Evolutionary conservation across 2,888 invertebrate genomes (phyloP), one percentile per base, ranked within the genome.

Genomic region (Amaurobius ferox): DNA sequence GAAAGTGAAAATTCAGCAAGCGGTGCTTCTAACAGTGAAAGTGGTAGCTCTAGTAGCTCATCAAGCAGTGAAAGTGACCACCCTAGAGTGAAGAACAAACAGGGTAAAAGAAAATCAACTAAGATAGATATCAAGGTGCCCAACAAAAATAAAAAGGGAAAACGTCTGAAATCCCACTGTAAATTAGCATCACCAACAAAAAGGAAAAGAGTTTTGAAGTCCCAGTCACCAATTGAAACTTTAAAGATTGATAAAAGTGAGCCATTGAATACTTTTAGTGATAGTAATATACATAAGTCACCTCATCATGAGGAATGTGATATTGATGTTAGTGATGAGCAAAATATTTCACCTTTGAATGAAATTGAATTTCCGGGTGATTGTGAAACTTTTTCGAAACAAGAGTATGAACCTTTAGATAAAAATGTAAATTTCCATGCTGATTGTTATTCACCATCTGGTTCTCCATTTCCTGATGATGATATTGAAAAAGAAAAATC

Each of bases 51-150:
- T n/a, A 67, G 67, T 35, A 70, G 61, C 28, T 62, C 40, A 29
- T 40, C 66, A n/a, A 67, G 76, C 35, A 66, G 28, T 66, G 77
- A 64, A 30, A 61, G n/a, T 73, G 62, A 68, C 19, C 29, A 62
- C 39, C 39, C 26, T 23, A 55, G 23, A 55, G n/a, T n/a, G n/a
- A 48, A 79, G 48, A 64, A 66, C 28, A 48, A 35, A n/a, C 23
- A 32, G 1, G 16, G 3, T 16, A 44, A 32, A 28, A 9, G 26
- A 70, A 40, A 26, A 0, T 23, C 55, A 35, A 35, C 9, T 35
- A 35, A 35, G 9, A 35, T 44, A 23, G 23, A 55, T 5, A 23
- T 23, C 19, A 23, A 44, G 9, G 39, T 19, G 16, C 55, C 62
- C 1, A 70, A 61, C 6, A 13, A 39, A 64, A 40, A n/a, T 40